Evolutionary conservation across 2,888 invertebrate species (phyloP).

Genomic region (Gisinianus flammeolus): DNA sequence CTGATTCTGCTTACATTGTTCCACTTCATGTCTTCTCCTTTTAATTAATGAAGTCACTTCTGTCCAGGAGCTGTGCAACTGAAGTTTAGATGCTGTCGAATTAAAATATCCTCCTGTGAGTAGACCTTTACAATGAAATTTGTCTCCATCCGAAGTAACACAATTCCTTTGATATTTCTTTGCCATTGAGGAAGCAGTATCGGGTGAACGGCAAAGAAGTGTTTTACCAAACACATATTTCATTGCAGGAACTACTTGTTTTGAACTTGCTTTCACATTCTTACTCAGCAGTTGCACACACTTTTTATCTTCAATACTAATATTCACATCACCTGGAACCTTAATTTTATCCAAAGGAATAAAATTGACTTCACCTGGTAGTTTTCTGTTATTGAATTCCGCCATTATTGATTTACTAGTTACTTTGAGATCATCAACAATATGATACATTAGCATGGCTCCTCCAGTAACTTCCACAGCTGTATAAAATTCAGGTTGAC

Average conservation of each 20-base stretch:
- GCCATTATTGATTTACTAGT: conserved; percentile 41
- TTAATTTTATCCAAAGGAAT: conserved; percentile 36
- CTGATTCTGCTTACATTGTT: not conserved
- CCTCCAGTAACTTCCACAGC: conserved; percentile 50
- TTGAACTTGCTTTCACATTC: not conserved
- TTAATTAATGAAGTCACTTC: not conserved
- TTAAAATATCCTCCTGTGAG: conserved; percentile 46
- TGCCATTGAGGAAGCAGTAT: conserved; percentile 60
- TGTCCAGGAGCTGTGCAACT: not conserved
- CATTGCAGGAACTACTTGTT: conserved; percentile 13
- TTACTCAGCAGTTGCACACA: not conserved
- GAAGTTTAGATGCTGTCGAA: not conserved
- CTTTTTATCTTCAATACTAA: not conserved
- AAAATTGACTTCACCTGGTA: conserved; percentile 45
- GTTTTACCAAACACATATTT: conserved; percentile 65
- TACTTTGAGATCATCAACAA: conserved; percentile 38
- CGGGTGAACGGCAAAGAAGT: conserved; percentile 64
- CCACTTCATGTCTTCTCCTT: not conserved
- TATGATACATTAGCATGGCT: conserved; percentile 40
- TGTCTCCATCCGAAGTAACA: conserved; percentile 65
- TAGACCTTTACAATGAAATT: conserved; percentile 44
- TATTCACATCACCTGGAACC: not conserved
- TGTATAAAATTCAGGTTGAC: conserved; percentile 31
- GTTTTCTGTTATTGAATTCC: conserved; percentile 45
- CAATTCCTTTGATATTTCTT: conserved; percentile 63